These are phyloP conservation scores for Cricetomys ansorgei DNA, from an alignment of 2,113 vertebrate genomes.

Conservation along the genomic window DNA sequence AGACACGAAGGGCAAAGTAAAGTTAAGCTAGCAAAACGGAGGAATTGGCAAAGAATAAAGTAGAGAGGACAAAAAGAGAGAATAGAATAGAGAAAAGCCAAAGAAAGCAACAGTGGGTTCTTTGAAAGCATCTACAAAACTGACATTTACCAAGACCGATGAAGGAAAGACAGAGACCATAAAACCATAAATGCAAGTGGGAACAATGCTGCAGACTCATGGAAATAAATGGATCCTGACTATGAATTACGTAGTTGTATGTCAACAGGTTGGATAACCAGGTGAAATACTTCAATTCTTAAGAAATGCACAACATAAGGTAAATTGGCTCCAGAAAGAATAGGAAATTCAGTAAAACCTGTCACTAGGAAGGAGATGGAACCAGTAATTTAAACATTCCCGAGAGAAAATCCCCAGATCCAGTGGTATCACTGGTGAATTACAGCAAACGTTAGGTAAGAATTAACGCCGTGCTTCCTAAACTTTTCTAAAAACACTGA, in stretches of 20 bases:
- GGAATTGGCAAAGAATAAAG: not conserved
- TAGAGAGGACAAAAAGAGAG: not conserved
- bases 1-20: not conserved
- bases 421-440: not conserved
- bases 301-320: slow-evolving; percentile 43
- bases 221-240: slow-evolving; percentile 36
- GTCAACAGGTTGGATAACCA: not conserved
- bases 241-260: not conserved
- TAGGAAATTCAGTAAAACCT: not conserved
- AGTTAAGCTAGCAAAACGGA: not conserved
- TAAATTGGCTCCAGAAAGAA: slow-evolving; percentile 34
- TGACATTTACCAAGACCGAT: not conserved
- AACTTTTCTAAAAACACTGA: not conserved
- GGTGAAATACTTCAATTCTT: not conserved
- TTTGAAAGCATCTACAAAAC: slow-evolving; percentile 15
- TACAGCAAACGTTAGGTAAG: slow-evolving; percentile 18
- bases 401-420: not conserved
- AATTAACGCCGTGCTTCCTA: not conserved
- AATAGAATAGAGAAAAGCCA: not conserved
- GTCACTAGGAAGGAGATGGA: not conserved
- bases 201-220: not conserved
- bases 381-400: slow-evolving; percentile 24
- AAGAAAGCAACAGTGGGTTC: slow-evolving; percentile 1
- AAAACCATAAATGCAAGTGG: not conserved
- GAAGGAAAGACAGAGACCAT: not conserved